These are phyloP conservation scores for Oophaga pumilio DNA, from an alignment of 2,113 vertebrate species.

Conservation along the genomic window DNA sequence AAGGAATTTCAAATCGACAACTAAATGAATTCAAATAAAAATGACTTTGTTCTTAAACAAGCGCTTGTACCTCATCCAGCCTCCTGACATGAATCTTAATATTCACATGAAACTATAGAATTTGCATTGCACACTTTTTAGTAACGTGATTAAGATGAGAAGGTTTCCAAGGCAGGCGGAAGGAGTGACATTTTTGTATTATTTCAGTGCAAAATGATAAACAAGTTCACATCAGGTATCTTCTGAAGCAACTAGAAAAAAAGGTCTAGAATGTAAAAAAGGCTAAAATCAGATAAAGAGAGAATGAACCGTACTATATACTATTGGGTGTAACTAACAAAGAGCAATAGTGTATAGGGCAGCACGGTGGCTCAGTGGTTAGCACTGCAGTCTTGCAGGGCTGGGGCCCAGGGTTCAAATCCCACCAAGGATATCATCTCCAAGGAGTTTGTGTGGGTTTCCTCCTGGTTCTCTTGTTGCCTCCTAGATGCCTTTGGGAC, in stretches of 20 bases:
- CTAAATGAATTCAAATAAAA: conserved; percentile 17
- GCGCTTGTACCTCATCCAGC: not conserved
- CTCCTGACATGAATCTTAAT: conserved; percentile 30
- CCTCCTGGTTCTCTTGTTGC: no score
- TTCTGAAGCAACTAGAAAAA: not conserved
- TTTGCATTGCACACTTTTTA: not conserved
- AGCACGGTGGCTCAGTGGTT: no score
- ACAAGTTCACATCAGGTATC: not conserved
- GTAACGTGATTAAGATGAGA: not conserved
- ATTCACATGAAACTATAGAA: not conserved
- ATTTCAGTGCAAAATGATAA: not conserved
- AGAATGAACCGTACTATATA: no score
- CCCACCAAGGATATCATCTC: no score
- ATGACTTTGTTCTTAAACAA: conserved; percentile 25
- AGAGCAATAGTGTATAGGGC: no score
- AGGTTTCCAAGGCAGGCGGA: not conserved
- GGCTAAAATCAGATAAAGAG: no score
- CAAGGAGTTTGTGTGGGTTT: no score
- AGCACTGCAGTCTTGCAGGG: no score
- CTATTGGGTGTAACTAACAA: no score
- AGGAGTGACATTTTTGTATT: not conserved
- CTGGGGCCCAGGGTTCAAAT: no score
- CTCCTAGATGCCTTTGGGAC: no score
- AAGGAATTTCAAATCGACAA: conserved; percentile 16
- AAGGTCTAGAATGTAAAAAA: no score